phyloP scores from a whole-genome alignment of 1,140 invertebrate species.

The Agraylea sexmaculata region DNA sequence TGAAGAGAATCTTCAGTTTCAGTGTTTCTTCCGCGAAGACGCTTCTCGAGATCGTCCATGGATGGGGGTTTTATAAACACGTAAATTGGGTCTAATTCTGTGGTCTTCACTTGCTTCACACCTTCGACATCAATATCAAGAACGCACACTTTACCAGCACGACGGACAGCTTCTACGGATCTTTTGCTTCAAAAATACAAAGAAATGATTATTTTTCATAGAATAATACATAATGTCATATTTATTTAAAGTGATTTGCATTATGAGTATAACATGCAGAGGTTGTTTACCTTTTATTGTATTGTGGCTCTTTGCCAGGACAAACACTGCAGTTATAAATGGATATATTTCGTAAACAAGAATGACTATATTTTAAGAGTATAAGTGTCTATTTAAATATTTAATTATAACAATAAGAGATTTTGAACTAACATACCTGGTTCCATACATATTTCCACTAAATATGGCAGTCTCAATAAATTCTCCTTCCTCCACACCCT shows the following conservation, averaged over 20 bases:
- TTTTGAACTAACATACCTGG: slow-evolving; percentile 52
- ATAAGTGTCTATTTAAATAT: slow-evolving; percentile 1
- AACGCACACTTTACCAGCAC: slow-evolving; percentile 78
- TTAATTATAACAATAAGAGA: neutral
- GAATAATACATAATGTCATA: no score
- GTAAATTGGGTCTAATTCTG: slow-evolving; percentile 69
- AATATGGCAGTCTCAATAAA: slow-evolving; percentile 91
- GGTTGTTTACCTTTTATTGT: neutral
- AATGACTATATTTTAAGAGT: no score
- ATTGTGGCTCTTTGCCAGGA: neutral
- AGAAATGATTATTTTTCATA: no score
- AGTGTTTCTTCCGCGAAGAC: slow-evolving; percentile 68
- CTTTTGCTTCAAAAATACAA: slow-evolving; percentile 57
- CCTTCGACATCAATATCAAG: slow-evolving; percentile 96
- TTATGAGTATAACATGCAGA: no score
- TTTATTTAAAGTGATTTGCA: no score
- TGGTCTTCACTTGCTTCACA: slow-evolving; percentile 82
- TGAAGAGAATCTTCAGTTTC: slow-evolving; percentile 80
- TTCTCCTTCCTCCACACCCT: slow-evolving; percentile 63
- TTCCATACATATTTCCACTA: slow-evolving; percentile 93
- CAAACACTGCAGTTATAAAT: neutral
- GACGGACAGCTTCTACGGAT: slow-evolving; percentile 71
- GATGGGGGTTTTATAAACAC: slow-evolving; percentile 93
- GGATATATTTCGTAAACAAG: neutral
- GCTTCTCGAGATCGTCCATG: slow-evolving; percentile 62